Evolutionary conservation across 2,797 vertebrate species (phyloP).

Genomic region (Pachyuromys duprasi): DNA sequence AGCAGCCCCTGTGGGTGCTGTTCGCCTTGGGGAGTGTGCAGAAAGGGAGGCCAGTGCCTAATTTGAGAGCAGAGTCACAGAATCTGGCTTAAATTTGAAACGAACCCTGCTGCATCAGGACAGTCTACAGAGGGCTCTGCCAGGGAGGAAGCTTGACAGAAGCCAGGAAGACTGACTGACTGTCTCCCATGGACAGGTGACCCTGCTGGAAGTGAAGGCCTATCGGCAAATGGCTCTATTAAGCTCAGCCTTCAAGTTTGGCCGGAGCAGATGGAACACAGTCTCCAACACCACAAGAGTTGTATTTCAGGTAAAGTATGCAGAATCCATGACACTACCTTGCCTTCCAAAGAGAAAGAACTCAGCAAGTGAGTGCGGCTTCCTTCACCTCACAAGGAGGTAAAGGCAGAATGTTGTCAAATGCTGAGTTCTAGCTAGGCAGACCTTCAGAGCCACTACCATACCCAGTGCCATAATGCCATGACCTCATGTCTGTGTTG

Average conservation of each 20-base stretch:
- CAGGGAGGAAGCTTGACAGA: not conserved
- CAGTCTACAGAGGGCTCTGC: not conserved
- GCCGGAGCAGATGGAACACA: constrained; percentile 95
- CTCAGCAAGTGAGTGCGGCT: not conserved
- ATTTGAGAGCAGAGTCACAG: not conserved
- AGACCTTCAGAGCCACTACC: not conserved
- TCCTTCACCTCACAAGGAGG: not conserved
- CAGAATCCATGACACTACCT: not conserved
- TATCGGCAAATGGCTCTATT: constrained; percentile 95
- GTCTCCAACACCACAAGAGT: constrained; percentile 88
- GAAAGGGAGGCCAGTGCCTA: not conserved
- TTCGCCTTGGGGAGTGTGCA: not conserved
- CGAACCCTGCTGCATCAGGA: not conserved
- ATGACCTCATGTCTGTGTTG: not conserved
- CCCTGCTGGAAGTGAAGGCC: constrained; percentile 87
- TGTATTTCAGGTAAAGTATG: constrained; percentile 90
- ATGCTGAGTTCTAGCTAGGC: not conserved
- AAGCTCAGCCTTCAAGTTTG: constrained; percentile 91
- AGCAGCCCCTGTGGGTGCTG: not conserved
- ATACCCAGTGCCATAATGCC: not conserved
- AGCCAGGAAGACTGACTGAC: not conserved
- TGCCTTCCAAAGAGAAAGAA: not conserved
- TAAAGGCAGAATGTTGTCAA: not conserved
- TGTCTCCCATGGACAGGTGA: constrained; percentile 65
- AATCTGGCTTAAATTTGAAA: not conserved